A percentile compares a stretch with the other conserved stretches of the same genome.
phyloP scores from a whole-genome alignment of 2,113 vertebrate species.

The Carettochelys insculpta region DNA sequence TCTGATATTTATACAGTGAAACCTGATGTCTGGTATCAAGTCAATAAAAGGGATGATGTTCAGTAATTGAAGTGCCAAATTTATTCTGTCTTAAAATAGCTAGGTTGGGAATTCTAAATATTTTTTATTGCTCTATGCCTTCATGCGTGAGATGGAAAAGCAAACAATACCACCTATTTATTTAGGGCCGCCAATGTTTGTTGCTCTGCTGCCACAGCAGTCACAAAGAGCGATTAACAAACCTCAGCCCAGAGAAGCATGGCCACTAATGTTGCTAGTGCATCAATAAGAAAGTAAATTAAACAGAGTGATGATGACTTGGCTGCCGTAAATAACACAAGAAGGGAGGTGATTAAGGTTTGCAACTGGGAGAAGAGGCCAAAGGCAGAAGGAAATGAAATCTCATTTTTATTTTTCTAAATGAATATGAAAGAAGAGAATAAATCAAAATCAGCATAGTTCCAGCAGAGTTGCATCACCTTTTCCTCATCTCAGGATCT shows the following conservation, averaged over 20 bases:
- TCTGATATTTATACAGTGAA: background rate
- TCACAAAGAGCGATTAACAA: background rate
- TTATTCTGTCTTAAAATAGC: background rate
- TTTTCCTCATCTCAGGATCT: background rate
- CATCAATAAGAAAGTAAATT: background rate
- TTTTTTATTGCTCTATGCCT: background rate
- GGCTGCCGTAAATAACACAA: background rate
- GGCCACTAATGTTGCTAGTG: background rate
- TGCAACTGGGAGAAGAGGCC: background rate
- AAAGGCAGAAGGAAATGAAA: background rate
- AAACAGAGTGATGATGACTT: background rate
- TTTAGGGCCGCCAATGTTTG: background rate
- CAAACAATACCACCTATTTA: background rate
- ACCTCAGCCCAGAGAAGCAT: background rate
- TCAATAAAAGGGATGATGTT: background rate
- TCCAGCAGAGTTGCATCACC: background rate
- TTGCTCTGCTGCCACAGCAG: background rate
- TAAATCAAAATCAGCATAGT: background rate
- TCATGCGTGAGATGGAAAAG: background rate
- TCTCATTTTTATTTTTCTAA: background rate
- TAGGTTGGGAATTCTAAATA: background rate
- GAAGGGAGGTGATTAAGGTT: background rate
- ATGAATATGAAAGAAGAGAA: background rate
- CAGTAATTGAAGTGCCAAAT: background rate
- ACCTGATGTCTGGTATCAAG: background rate